Evolutionary conservation across 2,888 invertebrate genomes (phyloP), one percentile per base, ranked within the genome.

Genomic region (Coleophora flavipennella): DNA sequence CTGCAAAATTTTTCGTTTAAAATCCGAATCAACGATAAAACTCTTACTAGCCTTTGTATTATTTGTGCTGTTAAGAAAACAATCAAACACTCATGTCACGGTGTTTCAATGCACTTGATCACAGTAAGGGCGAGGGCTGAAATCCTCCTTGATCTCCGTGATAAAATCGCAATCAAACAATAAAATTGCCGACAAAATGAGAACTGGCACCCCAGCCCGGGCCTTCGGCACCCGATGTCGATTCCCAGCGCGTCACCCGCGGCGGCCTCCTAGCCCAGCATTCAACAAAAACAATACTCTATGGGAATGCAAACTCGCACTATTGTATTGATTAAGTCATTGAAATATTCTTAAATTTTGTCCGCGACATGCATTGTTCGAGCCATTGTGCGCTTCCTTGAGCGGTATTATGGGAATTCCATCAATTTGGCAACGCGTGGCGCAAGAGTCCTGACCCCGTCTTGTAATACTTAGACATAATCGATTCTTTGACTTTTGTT

Each of bases 311-410:
- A 63, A 72, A 71, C 63, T 59, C 49, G 46, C 59, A 62, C 60
- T 67, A 76, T 78, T 80, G 74, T 84, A 83, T 84, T 84, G 83
- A 84, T 83, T 81, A 78, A 83, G 61, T 75, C 76, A 76, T 73
- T 71, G 69, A 78, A 79, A 75, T 78, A 61, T 67, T 63, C 62
- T 55, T 69, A 69, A 69, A 74, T 69, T 75, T 64, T 62, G 67
- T 67, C 66, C 67, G 48, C 53, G 55, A 46, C 50, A 51, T 36
- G 45, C 51, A 58, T 72, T 75, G 72, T 74, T 46, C 45, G 41
- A 1, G 20, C 52, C 64, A 67, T 76, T 77, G 74, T 76, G 56
- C 50, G 45, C 56, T 63, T 54, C 78, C 77, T 75, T 58, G 57
- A 77, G 74, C 61, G 77, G 79, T 67, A 63, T 59, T 79, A 74